Evolutionary conservation across 53 echinoderm and acorn worm species (phyloP).

Genomic region (Echinometra lucunter): DNA sequence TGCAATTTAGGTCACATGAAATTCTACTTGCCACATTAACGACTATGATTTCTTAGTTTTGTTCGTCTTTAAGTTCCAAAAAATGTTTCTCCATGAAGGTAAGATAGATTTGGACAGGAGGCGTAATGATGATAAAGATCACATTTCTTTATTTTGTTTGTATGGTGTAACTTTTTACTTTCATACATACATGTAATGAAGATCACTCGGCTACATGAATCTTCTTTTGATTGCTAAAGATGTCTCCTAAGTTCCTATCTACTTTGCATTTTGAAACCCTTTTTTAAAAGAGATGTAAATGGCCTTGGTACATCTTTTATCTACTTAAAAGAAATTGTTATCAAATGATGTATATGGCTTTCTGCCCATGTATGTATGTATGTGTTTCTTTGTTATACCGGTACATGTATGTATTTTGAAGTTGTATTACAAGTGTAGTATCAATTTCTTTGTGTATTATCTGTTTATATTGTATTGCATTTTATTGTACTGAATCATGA

Average conservation of each 20-base stretch:
- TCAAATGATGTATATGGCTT: not conserved
- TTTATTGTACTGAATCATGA: constrained; percentile 11
- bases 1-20: not conserved
- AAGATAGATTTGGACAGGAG: too few species aligned
- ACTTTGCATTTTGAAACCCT: not conserved
- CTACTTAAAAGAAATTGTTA: not conserved
- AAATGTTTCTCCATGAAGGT: too few species aligned
- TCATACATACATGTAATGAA: not conserved
- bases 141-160: too few species aligned
- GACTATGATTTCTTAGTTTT: too few species aligned
- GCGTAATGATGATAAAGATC: too few species aligned
- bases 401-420: not conserved
- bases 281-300: not conserved
- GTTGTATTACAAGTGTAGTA: not conserved
- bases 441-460: not conserved
- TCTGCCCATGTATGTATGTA: not conserved
- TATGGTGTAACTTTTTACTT: not conserved
- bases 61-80: too few species aligned
- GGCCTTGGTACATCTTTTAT: not conserved
- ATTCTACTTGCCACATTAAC: not conserved
- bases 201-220: not conserved
- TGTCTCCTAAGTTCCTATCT: too few species aligned
- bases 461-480: constrained; percentile 1
- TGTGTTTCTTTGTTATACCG: not conserved
- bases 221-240: not conserved